These are phyloP conservation scores for Rhineura floridana DNA, from an alignment of 2,113 vertebrate genomes.

Conservation along the genomic window DNA sequence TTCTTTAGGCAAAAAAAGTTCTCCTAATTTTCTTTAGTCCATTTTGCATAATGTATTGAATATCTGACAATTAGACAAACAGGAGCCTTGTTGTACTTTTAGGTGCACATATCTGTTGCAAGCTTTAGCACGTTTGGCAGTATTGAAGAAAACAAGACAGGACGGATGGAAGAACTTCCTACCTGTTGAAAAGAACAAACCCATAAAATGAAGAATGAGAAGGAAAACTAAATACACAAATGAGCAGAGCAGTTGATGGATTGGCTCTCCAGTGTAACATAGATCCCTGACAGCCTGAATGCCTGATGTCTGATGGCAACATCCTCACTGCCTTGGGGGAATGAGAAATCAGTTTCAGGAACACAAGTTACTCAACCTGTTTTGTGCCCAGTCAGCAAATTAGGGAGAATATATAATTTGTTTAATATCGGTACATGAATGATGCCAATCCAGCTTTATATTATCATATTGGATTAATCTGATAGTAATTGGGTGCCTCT, in stretches of 20 bases:
- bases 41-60: constrained; percentile 15
- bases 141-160: background rate
- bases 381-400: background rate
- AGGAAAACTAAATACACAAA: constrained; percentile 12
- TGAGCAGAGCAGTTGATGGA: background rate
- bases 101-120: background rate
- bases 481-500: constrained; percentile 6
- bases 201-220: background rate
- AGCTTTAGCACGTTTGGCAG: background rate
- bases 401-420: rapidly evolving
- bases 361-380: background rate
- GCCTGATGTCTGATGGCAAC: background rate
- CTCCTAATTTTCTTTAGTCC: background rate
- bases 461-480: background rate
- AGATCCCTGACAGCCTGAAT: background rate
- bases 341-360: background rate
- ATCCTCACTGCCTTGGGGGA: background rate
- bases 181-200: background rate
- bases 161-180: background rate
- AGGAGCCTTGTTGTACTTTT: background rate
- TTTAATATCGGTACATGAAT: background rate
- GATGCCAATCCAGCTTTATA: background rate
- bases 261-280: background rate
- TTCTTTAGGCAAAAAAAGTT: background rate
- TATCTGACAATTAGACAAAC: background rate